These are phyloP conservation scores for Camponotus fellah DNA, from an alignment of 2,888 invertebrate species.

Conservation along the genomic window DNA sequence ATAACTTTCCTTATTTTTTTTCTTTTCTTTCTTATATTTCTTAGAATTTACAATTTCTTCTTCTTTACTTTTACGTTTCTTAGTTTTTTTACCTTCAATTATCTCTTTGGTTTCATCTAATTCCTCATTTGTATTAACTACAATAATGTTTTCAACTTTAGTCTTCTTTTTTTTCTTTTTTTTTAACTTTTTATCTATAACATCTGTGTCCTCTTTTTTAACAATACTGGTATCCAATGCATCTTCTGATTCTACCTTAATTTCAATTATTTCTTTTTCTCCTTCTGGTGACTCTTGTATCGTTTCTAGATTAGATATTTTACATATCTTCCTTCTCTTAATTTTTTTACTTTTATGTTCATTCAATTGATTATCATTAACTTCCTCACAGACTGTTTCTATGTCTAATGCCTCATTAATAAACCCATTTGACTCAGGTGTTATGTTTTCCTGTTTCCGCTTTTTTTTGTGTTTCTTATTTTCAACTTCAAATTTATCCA, in stretches of 20 bases:
- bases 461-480: conserved; percentile 77
- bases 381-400: conserved; percentile 73
- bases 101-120: not conserved
- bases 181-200: conserved; percentile 31
- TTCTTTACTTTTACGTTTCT: not conserved
- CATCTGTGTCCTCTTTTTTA: conserved; percentile 37
- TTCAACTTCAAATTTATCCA: conserved; percentile 83
- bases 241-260: conserved; percentile 6
- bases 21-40: conserved; percentile 31
- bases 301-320: conserved; percentile 78
- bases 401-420: conserved; percentile 79
- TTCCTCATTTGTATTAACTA: not conserved
- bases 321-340: conserved; percentile 72
- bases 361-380: conserved; percentile 80
- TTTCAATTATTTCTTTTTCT: conserved; percentile 46
- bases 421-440: conserved; percentile 68
- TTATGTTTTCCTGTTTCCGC: conserved; percentile 57
- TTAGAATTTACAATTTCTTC: conserved; percentile 2
- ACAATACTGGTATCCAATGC: not conserved
- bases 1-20: conserved; percentile 23
- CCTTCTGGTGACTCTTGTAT: conserved; percentile 78
- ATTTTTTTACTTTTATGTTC: conserved; percentile 76
- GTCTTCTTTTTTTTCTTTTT: conserved; percentile 33
- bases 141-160: not conserved
- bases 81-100: not conserved